Evolutionary conservation across 1,140 invertebrate genomes (phyloP), one percentile per base, ranked within the genome.

Genomic region (Pseudomyrmex cubaensis): DNA sequence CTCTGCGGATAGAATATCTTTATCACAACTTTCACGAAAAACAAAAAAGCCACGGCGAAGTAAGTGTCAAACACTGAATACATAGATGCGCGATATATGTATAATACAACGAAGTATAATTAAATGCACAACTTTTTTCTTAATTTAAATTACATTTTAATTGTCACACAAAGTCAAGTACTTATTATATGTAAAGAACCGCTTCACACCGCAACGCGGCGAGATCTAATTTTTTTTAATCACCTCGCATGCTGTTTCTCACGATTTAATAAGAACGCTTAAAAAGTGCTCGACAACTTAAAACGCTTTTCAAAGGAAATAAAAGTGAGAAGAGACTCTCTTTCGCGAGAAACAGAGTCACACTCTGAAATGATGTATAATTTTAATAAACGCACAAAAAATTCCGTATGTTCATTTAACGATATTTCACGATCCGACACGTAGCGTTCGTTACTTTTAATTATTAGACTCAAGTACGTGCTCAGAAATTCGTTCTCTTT

Each of bases 11-110:
- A 17, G 50, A 85, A 20, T 77, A 74, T 73, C 72, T 78, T 70
- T 88, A 88, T 85, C 67, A 50, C 59, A 46, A 61, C 50, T 87
- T 77, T 44, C 77, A 78, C 46, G 86, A 88, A 87, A 46, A 48
- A 22, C 35, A 35, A 35, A 35, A 35, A 35, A 35, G 35, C 35
- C 35, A 35, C 35, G 5, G 35, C 35, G 35, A 5, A 35, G 35
- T 35, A 35, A 35, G 35, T 7, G 35, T 35, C 35, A 35, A 35
- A 35, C 4, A 5, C 35, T 7, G 5, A 35, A 35, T 25, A 25
- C 2, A 3, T 35, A 7, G 35, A 35, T 7, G 35, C 35, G 35
- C 5, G 35, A 35, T 35, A 35, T 1, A 7, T 35, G 35, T 35
- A 35, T 35, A 35, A 35, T 35, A 35, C 7, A 35, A 35, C 35